Evolutionary conservation across 2,113 vertebrate genomes (phyloP).

Genomic region (Balaeniceps rex): DNA sequence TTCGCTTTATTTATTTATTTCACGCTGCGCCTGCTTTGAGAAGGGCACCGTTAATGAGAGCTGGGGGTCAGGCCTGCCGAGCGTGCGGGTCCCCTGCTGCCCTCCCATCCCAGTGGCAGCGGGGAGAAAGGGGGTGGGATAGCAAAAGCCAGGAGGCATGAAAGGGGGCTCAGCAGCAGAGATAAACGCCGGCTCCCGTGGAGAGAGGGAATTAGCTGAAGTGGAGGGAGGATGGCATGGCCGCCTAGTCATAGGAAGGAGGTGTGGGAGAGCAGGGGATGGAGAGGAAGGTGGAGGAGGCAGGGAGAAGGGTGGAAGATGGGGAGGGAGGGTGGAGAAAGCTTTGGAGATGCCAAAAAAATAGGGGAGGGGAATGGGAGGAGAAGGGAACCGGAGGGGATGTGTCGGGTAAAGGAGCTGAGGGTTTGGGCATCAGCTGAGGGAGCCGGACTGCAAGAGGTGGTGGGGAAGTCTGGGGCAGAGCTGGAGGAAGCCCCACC

Average conservation of each 20-base stretch:
- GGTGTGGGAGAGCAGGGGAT: not conserved
- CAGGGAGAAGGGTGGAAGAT: not conserved
- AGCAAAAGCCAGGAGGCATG: not conserved
- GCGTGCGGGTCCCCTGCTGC: not conserved
- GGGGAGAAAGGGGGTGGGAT: not conserved
- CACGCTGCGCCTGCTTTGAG: not conserved
- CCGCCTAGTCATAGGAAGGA: not conserved
- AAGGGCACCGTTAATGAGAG: constrained; percentile 13
- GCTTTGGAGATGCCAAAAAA: not conserved
- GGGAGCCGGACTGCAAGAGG: not conserved
- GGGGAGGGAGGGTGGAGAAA: not conserved
- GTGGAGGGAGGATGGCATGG: not conserved
- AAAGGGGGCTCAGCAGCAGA: not conserved
- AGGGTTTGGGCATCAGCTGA: not conserved
- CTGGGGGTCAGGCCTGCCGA: not conserved
- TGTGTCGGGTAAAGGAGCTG: not conserved
- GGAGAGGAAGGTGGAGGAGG: not conserved
- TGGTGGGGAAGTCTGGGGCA: not conserved
- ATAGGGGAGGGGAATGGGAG: not conserved
- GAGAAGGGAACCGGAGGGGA: not conserved
- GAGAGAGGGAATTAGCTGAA: not conserved
- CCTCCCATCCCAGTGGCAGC: not conserved
- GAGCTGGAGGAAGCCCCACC: not conserved
- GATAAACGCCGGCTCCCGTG: rapidly evolving
- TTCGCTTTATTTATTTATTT: constrained; percentile 44